Evolutionary conservation across 2,797 vertebrate genomes (phyloP), one percentile per base, ranked within the genome.

Genomic region (Anolis apletophallus): DNA sequence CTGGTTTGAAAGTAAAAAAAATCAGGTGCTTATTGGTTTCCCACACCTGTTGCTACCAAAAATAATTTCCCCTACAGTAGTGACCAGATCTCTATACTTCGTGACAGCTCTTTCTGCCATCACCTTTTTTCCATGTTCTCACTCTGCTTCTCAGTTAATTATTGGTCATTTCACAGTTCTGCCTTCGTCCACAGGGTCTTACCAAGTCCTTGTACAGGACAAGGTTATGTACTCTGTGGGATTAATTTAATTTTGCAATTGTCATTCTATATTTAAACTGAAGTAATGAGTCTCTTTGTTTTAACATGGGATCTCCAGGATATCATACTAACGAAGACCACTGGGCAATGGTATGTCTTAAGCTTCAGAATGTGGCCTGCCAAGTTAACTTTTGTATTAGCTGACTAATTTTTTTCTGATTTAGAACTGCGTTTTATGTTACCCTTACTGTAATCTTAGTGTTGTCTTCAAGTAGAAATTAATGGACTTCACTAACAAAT

Each of bases 171-270:
- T 57, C 52, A 54, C 21, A 55, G 19, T 23, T 23, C 9, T 61
- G 36, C 11, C 50, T 75, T 83, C 54, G 32, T 16, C 67, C 10
- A 81, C 52, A 55, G 67, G 36, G 36, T n/a, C 69, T 74, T 59
- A 34, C 52, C 61, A 82, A 82, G 32, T 26, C 32, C 81, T 72
- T 17, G 80, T 34, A 59, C 40, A 32, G 55, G 71, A 50, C 71
- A 61, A 13, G 36, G 55, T 74, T 61, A 32, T 50, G 55, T 34
- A 61, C 36, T 83, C 71, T 21, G 16, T 74, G 54, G 54, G 71
- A 74, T 83, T 61, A 32, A 83, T 74, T 74, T n/a, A 61, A 40
- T 83, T 74, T 50, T 61, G 50, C 59, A 19, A 29, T 74, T 83
- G 32, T 23, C 71, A 83, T 12, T 59, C 23, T 72, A 14, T 72